Conservation (phyloP, 2,113 vertebrate species). For the Festucalex cinctus region DNA sequence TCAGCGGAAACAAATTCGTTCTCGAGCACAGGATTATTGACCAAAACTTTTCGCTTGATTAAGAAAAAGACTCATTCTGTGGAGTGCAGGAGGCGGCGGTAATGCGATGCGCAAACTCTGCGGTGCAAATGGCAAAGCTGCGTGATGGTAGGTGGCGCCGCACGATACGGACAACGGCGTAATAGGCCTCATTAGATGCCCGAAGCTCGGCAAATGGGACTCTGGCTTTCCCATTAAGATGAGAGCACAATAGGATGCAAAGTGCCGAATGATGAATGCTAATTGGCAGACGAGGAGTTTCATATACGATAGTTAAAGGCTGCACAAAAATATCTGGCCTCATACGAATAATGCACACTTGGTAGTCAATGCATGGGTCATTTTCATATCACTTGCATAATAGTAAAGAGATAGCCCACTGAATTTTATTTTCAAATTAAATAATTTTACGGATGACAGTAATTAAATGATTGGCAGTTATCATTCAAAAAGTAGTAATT, state of each 20-base stretch:
- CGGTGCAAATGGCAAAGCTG: slow-evolving; percentile 14
- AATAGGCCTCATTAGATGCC: slow-evolving; percentile 47
- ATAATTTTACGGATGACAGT: neutral
- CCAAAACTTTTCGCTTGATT: slow-evolving; percentile 38
- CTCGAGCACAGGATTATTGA: slow-evolving; percentile 27
- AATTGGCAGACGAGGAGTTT: slow-evolving; percentile 13
- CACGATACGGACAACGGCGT: slow-evolving; percentile 13
- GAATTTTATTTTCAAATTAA: too few species aligned
- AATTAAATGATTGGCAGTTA: neutral
- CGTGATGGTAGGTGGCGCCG: slow-evolving; percentile 26
- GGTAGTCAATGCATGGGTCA: neutral
- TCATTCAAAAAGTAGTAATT: neutral
- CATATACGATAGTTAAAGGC: neutral
- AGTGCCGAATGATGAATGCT: slow-evolving; percentile 13
- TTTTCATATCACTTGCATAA: too few species aligned
- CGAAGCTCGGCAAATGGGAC: slow-evolving; percentile 30
- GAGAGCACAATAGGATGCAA: slow-evolving; percentile 22
- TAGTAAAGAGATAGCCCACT: too few species aligned
- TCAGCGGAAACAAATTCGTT: slow-evolving; percentile 43
- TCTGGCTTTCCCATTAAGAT: slow-evolving; percentile 40
- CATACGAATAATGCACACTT: neutral
- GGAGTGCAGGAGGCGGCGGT: slow-evolving; percentile 19
- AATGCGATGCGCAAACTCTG: slow-evolving; percentile 29
- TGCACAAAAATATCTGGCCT: neutral
- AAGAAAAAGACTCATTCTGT: slow-evolving; percentile 27